Percentiles rank a stretch among this genome's conserved stretches.
Evolutionary conservation across 2,888 invertebrate species (phyloP).

Genomic region (Zygothrica quintamaculata): DNA sequence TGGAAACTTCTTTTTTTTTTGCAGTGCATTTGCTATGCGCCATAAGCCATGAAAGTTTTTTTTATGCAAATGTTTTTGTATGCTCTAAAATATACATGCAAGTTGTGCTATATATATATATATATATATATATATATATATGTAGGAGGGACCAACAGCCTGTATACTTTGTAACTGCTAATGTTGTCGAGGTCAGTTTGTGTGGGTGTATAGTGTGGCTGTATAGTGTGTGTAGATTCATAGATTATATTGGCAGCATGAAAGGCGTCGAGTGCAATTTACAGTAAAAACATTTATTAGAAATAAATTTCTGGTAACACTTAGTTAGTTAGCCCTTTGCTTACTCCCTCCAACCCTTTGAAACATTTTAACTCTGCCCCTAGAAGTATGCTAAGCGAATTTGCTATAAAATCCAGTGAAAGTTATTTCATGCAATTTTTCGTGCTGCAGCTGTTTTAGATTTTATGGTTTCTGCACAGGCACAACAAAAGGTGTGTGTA

Average conservation of each 20-base stretch:
- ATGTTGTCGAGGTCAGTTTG: constrained; percentile 35
- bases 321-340: background rate
- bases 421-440: constrained; percentile 54
- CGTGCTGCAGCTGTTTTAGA: constrained; percentile 16
- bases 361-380: too few relatives aligned
- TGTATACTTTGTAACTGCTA: constrained; percentile 10
- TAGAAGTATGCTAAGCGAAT: too few relatives aligned
- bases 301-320: constrained; percentile 9
- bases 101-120: constrained; percentile 18
- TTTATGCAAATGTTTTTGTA: constrained; percentile 68
- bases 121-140: too few relatives aligned
- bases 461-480: constrained; percentile 29
- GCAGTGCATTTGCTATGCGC: constrained; percentile 62
- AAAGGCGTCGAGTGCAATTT: constrained; percentile 61
- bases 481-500: constrained; percentile 33
- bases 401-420: constrained; percentile 34
- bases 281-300: constrained; percentile 57
- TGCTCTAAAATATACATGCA: constrained; percentile 63
- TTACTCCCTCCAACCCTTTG: constrained; percentile 1
- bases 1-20: constrained; percentile 68
- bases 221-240: too few relatives aligned
- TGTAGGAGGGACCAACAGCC: too few relatives aligned
- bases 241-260: constrained; percentile 52
- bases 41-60: constrained; percentile 70
- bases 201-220: constrained; percentile 37